Percentiles rank a stretch among this genome's conserved stretches.
Conservation (phyloP, 2,888 invertebrate genomes). For the Flexamia atlantica region DNA sequence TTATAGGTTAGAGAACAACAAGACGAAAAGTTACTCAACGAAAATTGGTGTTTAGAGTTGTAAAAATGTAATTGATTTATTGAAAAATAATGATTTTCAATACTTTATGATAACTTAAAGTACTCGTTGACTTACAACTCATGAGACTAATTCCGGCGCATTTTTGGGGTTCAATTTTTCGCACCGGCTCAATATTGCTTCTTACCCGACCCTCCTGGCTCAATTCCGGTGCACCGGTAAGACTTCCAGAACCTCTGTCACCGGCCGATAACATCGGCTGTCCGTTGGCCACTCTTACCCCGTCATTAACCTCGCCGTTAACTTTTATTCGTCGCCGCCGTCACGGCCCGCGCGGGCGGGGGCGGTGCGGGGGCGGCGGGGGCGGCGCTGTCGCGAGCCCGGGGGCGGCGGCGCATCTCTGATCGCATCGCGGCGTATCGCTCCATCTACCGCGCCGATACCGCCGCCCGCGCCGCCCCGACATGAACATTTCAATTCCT, state of each 20-base stretch:
- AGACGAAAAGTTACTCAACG: too few relatives aligned
- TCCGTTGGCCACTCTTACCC: background rate
- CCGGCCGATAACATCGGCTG: background rate
- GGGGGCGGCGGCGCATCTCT: background rate
- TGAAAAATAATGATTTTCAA: too few relatives aligned
- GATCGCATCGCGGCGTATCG: slow-evolving; percentile 34
- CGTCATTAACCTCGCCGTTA: slow-evolving; percentile 24
- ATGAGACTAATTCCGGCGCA: too few relatives aligned
- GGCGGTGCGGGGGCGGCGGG: background rate
- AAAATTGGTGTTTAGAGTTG: too few relatives aligned
- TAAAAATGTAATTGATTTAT: too few relatives aligned
- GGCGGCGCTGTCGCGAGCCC: slow-evolving; percentile 29
- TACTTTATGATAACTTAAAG: too few relatives aligned
- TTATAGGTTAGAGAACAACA: too few relatives aligned
- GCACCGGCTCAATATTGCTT: too few relatives aligned
- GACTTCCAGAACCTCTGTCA: background rate
- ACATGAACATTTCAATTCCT: slow-evolving; percentile 39
- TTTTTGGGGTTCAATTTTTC: too few relatives aligned
- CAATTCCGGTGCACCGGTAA: too few relatives aligned
- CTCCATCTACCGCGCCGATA: slow-evolving; percentile 15
- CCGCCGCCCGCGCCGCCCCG: background rate
- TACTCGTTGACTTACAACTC: too few relatives aligned
- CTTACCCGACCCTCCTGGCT: too few relatives aligned
- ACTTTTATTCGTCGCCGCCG: slow-evolving; percentile 18
- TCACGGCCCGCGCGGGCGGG: background rate